These are phyloP conservation scores for Archocentrus centrarchus DNA, from an alignment of 2,113 vertebrate species.

Conservation along the genomic window DNA sequence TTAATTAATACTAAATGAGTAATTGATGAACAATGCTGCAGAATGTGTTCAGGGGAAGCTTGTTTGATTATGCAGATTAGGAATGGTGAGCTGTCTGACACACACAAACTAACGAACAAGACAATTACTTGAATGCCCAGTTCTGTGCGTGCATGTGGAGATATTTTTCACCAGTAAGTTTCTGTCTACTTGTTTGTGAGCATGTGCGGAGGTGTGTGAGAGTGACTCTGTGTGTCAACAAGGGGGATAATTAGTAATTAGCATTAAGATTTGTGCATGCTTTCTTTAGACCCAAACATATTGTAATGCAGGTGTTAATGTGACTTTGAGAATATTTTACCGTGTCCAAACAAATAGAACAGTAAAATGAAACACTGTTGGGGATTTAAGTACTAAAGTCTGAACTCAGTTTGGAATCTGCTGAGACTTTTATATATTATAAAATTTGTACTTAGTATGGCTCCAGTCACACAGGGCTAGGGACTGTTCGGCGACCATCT, in stretches of 20 bases:
- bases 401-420: not conserved
- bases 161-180: not conserved
- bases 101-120: constrained; percentile 29
- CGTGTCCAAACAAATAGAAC: not conserved
- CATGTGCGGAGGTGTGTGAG: not conserved
- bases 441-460: not conserved
- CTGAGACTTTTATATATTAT: not conserved
- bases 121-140: constrained; percentile 8
- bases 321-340: constrained; percentile 58
- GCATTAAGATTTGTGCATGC: constrained; percentile 27
- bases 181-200: not conserved
- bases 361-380: not conserved
- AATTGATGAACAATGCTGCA: constrained; percentile 52
- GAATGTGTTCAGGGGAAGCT: constrained; percentile 25
- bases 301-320: constrained; percentile 29
- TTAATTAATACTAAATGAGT: constrained; percentile 58
- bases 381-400: not conserved
- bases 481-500: not conserved
- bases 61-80: constrained; percentile 46
- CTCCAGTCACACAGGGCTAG: not conserved
- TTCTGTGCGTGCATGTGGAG: constrained; percentile 10
- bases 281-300: constrained; percentile 20
- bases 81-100: constrained; percentile 6
- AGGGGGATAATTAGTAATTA: constrained; percentile 59
- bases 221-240: constrained; percentile 32